Conservation (phyloP, 92 coral and sea anemone species). For the Bergia sp. region DNA sequence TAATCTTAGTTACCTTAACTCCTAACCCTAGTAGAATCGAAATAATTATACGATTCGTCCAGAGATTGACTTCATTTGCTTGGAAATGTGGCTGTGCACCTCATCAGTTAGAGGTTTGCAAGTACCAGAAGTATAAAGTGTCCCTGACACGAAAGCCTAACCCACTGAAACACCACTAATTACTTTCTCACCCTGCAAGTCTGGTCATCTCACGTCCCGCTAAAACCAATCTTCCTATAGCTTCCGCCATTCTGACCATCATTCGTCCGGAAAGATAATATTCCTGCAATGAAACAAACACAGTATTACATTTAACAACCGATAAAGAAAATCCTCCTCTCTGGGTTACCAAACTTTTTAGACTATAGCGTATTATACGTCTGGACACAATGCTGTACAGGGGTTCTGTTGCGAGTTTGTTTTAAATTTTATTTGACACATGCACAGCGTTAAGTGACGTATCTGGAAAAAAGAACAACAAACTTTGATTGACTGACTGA, state of each 20-base stretch:
- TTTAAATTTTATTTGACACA: no score
- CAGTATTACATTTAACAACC: background rate
- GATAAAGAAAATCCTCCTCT: background rate
- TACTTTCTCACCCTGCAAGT: slow-evolving; percentile 84
- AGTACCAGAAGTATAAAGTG: no score
- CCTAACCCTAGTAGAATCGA: background rate
- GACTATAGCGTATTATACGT: no score
- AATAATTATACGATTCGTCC: background rate
- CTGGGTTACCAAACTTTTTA: background rate
- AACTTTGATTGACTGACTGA: no score
- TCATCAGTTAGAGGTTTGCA: background rate
- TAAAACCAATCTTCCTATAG: slow-evolving; percentile 90
- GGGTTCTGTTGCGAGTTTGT: no score
- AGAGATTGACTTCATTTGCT: background rate
- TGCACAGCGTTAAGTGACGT: no score
- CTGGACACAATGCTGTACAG: background rate
- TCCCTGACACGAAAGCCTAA: background rate
- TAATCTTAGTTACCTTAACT: background rate
- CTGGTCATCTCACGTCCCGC: slow-evolving; percentile 97
- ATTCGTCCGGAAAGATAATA: slow-evolving; percentile 95
- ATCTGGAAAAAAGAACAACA: no score
- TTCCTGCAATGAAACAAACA: slow-evolving; percentile 65
- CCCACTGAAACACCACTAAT: background rate
- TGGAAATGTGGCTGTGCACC: background rate
- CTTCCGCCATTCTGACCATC: slow-evolving; percentile 99